Evolutionary conservation across 2,888 invertebrate genomes (phyloP), one percentile per base, ranked within the genome.

Genomic region (Seladonia tumulorum): DNA sequence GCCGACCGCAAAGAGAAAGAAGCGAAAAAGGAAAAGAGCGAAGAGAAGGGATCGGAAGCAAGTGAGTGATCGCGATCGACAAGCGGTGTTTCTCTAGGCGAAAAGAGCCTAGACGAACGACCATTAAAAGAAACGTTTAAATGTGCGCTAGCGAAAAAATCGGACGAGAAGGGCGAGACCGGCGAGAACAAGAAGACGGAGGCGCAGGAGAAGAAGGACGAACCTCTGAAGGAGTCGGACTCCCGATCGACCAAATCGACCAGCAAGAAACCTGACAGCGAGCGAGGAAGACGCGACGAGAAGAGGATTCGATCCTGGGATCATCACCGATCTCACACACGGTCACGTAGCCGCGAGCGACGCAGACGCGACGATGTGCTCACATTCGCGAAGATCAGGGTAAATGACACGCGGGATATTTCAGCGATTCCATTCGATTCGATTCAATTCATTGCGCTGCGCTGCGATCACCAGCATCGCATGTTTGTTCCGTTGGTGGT

Each of bases 311-410:
- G 94, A 81, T 94, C 93, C 35, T 95, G 94, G 93, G 94, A 95
- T 77, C 92, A 94, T 87, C 93, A 94, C 78, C 92, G 94, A 42
- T 92, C 93, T 82, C 89, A 93, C 76, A 93, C 93, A 70, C 93
- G 92, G 81, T 94, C 94, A n/a, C 93, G 93, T 70, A 94, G 93
- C 88, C 93, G 93, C 83, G 96, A 96, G 77, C 95, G 95, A 79
- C 95, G 96, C n/a, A 96, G 96, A 72, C 96, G 96, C 14, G 95
- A 95, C 87, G 97, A 97, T 92, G 97, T 98, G 76, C 95, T 98
- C 29, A 97, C 98, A 0, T 98, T 98, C 94, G 97, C 97, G 76
- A 98, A 98, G 95, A 98, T 98, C 92, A 97, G 97, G 95, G 97
- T 97, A 95, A 95, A 76, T 22, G 12, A 68, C 68, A 42, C 18